Base-by-base conservation (phyloP, 1,140 invertebrate genomes). In the Sogatella furcifera region DNA sequence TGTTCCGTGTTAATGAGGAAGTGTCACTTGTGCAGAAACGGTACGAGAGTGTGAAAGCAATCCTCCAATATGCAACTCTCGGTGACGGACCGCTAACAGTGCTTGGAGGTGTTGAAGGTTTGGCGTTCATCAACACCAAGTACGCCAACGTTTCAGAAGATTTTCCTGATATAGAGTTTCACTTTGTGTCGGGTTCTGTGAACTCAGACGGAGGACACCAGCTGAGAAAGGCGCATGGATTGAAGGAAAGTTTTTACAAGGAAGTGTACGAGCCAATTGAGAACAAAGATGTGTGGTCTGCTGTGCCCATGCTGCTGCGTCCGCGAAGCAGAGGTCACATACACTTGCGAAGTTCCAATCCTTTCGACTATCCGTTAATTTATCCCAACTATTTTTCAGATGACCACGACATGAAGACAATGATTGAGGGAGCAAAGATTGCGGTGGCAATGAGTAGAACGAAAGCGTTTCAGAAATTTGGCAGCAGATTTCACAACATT, bases 121-220 rank as follows among this genome's bases (percentile, higher is more conserved):
- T 91, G 41, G 89, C 85, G 1, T 92, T 90, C 69, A 81, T 92
- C 0, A 89, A 90, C 63, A 90, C 89, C 0, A 84, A 82, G 59
- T 89, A 83, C 64, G 88, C 87, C 0, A 79, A 60, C 17, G 53
- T 53, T 8, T 15, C 46, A 19, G 90, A 89, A 68, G 69, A 73
- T 46, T 89, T 83, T 77, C 89, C 90, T 0, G 90, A 92, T 65
- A 83, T 92, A 57, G 87, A 92, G 63, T 86, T 91, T 58, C 89
- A 92, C 60, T 88, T 92, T 83, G 86, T 87, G 2, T 86, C 89
- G 0, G 88, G 88, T 0, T 86, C 85, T 1, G 85, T 91, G 1
- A 84, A 85, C 59, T 90, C 89, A 0, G 88, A 90, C 41, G 34
- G 15, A 13, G 24, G 52, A 13, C 41, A 21, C 28, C 17, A 21